Conservation (phyloP, 2,888 invertebrate genomes). For the Hedya salicella region DNA sequence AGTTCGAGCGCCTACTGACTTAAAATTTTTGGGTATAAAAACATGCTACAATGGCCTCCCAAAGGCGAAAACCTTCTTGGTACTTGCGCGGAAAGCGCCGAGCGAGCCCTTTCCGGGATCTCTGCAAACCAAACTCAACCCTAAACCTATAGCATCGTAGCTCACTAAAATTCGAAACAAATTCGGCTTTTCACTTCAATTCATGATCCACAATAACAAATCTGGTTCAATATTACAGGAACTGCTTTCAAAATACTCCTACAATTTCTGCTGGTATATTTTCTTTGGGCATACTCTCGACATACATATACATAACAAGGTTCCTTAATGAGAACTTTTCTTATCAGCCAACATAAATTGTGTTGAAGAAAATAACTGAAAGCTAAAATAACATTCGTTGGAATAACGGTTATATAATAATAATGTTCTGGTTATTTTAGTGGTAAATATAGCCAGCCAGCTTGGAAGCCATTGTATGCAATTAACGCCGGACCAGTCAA, state of each 20-base stretch:
- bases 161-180: slow-evolving; percentile 1
- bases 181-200: slow-evolving; percentile 38
- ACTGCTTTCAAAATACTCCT: slow-evolving; percentile 19
- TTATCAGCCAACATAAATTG: neutral
- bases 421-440: too few species aligned
- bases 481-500: too few species aligned
- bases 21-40: slow-evolving; percentile 86
- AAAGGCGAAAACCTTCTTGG: slow-evolving; percentile 67
- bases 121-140: slow-evolving; percentile 3
- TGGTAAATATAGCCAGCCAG: too few species aligned
- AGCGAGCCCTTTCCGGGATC: slow-evolving; percentile 33
- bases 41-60: slow-evolving; percentile 85
- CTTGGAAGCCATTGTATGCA: too few species aligned
- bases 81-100: slow-evolving; percentile 59
- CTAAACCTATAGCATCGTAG: neutral
- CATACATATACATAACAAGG: slow-evolving; percentile 2
- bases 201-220: slow-evolving; percentile 40
- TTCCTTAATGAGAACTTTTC: neutral
- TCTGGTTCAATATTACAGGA: slow-evolving; percentile 34
- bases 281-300: neutral
- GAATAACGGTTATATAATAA: neutral
- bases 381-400: neutral
- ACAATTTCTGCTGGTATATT: slow-evolving; percentile 1
- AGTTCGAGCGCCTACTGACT: slow-evolving; percentile 85
- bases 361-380: neutral